Percentiles rank a stretch among this genome's conserved stretches.
Conservation (phyloP, 2,888 invertebrate genomes). For the Ganaspis brasiliensis region DNA sequence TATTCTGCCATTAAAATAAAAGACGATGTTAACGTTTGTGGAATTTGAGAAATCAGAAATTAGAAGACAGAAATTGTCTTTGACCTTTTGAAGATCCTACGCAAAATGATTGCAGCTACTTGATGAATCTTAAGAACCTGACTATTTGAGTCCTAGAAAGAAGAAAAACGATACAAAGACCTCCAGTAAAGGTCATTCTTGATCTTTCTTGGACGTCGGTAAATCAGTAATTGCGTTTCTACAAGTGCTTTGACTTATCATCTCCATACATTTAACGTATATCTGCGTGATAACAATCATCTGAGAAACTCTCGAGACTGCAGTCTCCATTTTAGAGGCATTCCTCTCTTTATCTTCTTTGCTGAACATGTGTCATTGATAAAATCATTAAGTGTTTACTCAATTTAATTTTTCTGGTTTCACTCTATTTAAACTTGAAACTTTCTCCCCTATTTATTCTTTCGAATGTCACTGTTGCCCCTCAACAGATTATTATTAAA, state of each 20-base stretch:
- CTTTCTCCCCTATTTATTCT: constrained; percentile 13
- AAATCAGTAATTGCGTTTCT: constrained; percentile 37
- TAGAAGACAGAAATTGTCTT: constrained; percentile 10
- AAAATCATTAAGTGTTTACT: constrained; percentile 29
- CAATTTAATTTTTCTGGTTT: constrained; percentile 9
- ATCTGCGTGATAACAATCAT: constrained; percentile 25
- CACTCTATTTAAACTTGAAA: constrained; percentile 22
- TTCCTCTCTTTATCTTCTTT: constrained; percentile 30
- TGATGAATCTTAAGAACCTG: constrained; percentile 7
- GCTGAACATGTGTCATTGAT: constrained; percentile 34
- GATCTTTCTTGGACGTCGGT: neutral
- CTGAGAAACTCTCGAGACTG: constrained; percentile 13
- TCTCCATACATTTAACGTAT: neutral
- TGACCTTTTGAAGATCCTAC: constrained; percentile 3
- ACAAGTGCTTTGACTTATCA: constrained; percentile 9
- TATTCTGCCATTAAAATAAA: neutral
- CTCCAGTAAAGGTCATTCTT: constrained; percentile 6
- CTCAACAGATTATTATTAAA: constrained; percentile 5
- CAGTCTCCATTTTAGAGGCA: constrained; percentile 27
- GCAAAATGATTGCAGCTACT: constrained; percentile 10
- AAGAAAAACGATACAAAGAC: constrained; percentile 29
- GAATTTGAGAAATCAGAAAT: constrained; percentile 10
- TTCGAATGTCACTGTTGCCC: constrained; percentile 16
- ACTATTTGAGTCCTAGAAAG: constrained; percentile 21
- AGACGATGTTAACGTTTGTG: neutral